Percentiles rank a stretch among this genome's conserved stretches.
phyloP scores from a whole-genome alignment of 2,113 vertebrate species.

The Galemys pyrenaicus region DNA sequence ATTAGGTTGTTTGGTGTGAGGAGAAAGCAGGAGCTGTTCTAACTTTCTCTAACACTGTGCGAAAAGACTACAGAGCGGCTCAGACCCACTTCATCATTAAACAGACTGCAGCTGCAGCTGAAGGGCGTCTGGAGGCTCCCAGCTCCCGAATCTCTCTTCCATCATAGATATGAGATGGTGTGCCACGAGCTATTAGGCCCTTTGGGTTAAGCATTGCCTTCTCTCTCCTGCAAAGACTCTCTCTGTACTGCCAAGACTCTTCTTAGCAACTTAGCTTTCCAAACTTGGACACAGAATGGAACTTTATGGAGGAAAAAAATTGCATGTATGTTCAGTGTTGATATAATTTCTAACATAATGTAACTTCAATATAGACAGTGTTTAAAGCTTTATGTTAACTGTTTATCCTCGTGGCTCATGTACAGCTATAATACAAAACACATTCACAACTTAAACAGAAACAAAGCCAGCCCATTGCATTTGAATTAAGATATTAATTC shows the following conservation, averaged over 20 bases:
- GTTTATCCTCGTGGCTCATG: neutral
- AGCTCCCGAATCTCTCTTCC: neutral
- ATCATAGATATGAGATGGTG: neutral
- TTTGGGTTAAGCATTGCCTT: neutral
- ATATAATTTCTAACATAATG: neutral
- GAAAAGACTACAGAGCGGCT: slow-evolving; percentile 1
- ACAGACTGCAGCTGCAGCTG: neutral
- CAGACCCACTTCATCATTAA: neutral
- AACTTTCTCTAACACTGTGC: slow-evolving; percentile 77
- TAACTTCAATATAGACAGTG: neutral
- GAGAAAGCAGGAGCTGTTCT: slow-evolving; percentile 72
- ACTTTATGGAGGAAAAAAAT: neutral
- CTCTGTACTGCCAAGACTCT: neutral
- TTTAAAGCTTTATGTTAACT: neutral
- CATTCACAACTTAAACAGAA: neutral
- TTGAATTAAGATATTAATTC: slow-evolving; percentile 36
- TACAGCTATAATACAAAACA: neutral
- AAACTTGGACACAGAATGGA: neutral
- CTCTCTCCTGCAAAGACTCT: neutral
- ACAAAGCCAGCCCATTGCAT: neutral
- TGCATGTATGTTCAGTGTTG: neutral
- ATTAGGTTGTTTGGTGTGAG: slow-evolving; percentile 83
- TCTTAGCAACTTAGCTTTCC: neutral
- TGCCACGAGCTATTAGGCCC: neutral
- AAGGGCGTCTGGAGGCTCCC: neutral